Evolutionary conservation across 37 sponge, comb jelly and placozoan genomes (phyloP), one percentile per base, ranked within the genome.

Genomic region (Hexactinellida sp.): DNA sequence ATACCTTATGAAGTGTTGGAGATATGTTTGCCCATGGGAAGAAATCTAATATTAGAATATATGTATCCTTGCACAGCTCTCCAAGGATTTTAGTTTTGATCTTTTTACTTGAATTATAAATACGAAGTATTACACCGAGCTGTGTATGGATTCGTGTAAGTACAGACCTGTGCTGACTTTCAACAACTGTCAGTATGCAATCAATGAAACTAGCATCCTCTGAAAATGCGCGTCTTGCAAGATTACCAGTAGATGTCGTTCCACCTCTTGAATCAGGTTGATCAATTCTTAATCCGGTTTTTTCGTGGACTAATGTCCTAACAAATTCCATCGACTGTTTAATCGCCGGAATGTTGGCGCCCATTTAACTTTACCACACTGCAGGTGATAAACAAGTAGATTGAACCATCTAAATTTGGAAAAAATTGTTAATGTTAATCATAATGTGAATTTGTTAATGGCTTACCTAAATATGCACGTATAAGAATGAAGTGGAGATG

Each of bases 401-500:
- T 47, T 47, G 16, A 47, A 47, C 52, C 52, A 47, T n/a, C n/a
- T n/a, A n/a, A n/a, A n/a, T n/a, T n/a, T n/a, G n/a, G n/a, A n/a
- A n/a, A n/a, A n/a, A n/a, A n/a, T n/a, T n/a, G n/a, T n/a, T n/a
- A n/a, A n/a, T n/a, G n/a, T n/a, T n/a, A n/a, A n/a, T n/a, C n/a
- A n/a, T n/a, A n/a, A n/a, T n/a, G n/a, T n/a, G n/a, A n/a, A n/a
- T n/a, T n/a, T n/a, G n/a, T n/a, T n/a, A n/a, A n/a, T n/a, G n/a
- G n/a, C n/a, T n/a, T n/a, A n/a, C 52, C 52, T 47, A 47, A 47
- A 28, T 23, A 63, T 63, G 13, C 76, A 63, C 13, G 76, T 63
- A n/a, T 63, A 63, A 23, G 76, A 63, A 63, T 63, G 76, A 21
- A 25, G 76, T 32, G 76, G 76, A 63, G 76, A 63, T 63, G 34